phyloP scores from a whole-genome alignment of 1,140 invertebrate genomes.

The Carposina sasakii region DNA sequence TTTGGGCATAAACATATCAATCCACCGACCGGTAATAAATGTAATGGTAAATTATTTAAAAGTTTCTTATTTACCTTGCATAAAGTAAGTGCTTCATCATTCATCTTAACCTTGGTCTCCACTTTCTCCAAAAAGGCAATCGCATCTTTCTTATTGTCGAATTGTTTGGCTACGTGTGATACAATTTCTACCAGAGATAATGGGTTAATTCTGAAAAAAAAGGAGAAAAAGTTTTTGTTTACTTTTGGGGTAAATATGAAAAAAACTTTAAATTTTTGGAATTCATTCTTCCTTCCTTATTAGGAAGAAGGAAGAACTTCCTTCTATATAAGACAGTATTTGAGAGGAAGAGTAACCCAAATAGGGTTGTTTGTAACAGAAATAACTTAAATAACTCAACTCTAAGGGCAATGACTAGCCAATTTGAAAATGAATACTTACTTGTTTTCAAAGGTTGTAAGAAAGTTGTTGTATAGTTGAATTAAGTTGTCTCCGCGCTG shows the following conservation, averaged over 20 bases:
- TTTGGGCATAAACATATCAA: neutral
- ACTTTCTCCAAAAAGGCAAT: slow-evolving; percentile 90
- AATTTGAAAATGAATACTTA: slow-evolving; percentile 76
- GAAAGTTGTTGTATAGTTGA: slow-evolving; percentile 92
- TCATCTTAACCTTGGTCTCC: slow-evolving; percentile 90
- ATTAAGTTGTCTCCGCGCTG: slow-evolving; percentile 86
- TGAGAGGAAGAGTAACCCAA: too few relatives aligned
- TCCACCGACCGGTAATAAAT: neutral
- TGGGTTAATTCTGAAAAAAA: slow-evolving; percentile 89
- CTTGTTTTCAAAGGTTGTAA: slow-evolving; percentile 96
- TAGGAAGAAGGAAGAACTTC: too few relatives aligned
- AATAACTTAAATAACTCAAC: too few relatives aligned
- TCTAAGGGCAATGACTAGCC: slow-evolving; percentile 21
- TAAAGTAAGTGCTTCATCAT: slow-evolving; percentile 88
- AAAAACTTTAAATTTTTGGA: too few relatives aligned
- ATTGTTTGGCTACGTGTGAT: slow-evolving; percentile 86
- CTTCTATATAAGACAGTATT: too few relatives aligned
- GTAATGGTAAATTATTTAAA: neutral
- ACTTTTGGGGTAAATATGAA: too few relatives aligned
- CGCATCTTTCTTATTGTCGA: slow-evolving; percentile 85
- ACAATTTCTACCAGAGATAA: slow-evolving; percentile 93
- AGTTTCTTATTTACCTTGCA: slow-evolving; percentile 77
- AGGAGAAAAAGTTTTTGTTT: too few relatives aligned
- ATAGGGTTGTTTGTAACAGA: too few relatives aligned
- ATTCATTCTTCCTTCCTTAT: too few relatives aligned